phyloP scores from a whole-genome alignment of 1,140 invertebrate genomes.

The Drosophila baimaii region DNA sequence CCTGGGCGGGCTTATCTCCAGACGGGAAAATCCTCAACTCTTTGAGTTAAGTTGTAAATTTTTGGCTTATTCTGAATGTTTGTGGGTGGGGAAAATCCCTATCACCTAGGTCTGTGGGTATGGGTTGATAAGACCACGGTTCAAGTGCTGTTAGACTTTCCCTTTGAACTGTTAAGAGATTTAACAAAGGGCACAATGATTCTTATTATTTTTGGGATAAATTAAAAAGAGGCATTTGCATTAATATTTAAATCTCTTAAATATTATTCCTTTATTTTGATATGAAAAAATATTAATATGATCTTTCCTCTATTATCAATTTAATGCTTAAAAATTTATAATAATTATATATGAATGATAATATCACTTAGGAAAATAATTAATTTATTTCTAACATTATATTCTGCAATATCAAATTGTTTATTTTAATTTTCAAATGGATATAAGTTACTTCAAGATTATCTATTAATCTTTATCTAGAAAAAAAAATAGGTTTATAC shows the following conservation, averaged over 20 bases:
- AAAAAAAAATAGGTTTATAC: too few species aligned
- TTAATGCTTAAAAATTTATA: too few species aligned
- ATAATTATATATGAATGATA: too few species aligned
- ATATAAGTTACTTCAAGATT: too few species aligned
- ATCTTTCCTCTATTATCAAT: too few species aligned
- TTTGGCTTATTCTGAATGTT: not conserved
- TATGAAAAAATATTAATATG: too few species aligned
- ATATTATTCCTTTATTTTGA: too few species aligned
- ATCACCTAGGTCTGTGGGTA: not conserved
- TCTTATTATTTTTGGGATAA: not conserved
- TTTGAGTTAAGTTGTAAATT: not conserved
- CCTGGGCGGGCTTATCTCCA: not conserved
- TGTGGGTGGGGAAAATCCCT: constrained; percentile 19
- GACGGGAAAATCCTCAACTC: not conserved
- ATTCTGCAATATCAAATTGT: too few species aligned
- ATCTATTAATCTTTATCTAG: too few species aligned
- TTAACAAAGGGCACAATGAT: not conserved
- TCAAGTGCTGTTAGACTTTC: not conserved
- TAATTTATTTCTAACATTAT: too few species aligned
- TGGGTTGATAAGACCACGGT: not conserved
- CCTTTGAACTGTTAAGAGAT: not conserved
- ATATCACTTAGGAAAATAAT: too few species aligned
- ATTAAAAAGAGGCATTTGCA: not conserved
- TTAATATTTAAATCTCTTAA: not conserved
- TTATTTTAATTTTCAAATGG: too few species aligned